Conservation (phyloP, 2,888 invertebrate genomes). For the Fissipunctia ypsillon region DNA sequence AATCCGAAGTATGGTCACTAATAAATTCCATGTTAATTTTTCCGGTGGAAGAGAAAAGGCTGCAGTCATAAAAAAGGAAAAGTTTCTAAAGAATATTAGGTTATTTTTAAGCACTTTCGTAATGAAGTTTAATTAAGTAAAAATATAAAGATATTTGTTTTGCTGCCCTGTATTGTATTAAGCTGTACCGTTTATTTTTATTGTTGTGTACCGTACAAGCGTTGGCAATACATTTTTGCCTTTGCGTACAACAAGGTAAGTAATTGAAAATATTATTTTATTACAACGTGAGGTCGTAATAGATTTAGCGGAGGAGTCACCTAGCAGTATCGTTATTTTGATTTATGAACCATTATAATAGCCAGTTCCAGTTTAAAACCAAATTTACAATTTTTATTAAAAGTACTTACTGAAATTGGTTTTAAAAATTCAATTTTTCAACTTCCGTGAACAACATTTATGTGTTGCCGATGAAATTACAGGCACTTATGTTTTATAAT, state of each 20-base stretch:
- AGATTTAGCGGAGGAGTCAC: neutral
- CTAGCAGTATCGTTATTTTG: constrained; percentile 33
- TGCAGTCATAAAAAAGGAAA: constrained; percentile 28
- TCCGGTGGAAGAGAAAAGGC: constrained; percentile 30
- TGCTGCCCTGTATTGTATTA: constrained; percentile 35
- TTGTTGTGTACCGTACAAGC: constrained; percentile 39
- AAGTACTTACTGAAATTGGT: neutral
- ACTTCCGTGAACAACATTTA: neutral
- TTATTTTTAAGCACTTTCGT: constrained; percentile 52
- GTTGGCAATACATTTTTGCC: constrained; percentile 25
- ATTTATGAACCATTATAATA: constrained; percentile 14
- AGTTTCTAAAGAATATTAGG: constrained; percentile 35
- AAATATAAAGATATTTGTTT: constrained; percentile 48
- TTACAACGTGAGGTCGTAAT: constrained; percentile 7
- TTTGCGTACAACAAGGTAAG: constrained; percentile 9
- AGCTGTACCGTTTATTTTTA: constrained; percentile 55
- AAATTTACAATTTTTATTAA: constrained; percentile 25
- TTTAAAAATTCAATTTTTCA: neutral
- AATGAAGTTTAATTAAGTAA: constrained; percentile 56
- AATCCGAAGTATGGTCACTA: constrained; percentile 37
- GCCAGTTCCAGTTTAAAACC: constrained; percentile 3
- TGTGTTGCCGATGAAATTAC: constrained; percentile 4
- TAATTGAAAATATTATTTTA: constrained; percentile 33
- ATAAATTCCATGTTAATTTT: constrained; percentile 35
- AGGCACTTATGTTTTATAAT: neutral